phyloP scores from a whole-genome alignment of 2,797 vertebrate genomes.

The Gastrophryne carolinensis region DNA sequence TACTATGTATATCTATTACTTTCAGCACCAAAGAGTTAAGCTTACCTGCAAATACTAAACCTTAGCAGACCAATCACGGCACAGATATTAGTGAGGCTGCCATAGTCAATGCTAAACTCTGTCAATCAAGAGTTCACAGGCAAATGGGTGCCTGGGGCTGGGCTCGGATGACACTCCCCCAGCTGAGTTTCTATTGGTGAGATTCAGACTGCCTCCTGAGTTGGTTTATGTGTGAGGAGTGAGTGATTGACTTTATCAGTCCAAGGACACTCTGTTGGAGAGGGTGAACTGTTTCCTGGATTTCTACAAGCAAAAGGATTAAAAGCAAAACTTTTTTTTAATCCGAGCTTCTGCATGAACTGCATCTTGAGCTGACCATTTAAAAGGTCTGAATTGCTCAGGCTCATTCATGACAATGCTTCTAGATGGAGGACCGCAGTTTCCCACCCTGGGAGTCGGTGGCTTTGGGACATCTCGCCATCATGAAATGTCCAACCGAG shows the following conservation, averaged over 20 bases:
- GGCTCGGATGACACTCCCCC: constrained; percentile 78
- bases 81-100: constrained; percentile 75
- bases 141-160: constrained; percentile 77
- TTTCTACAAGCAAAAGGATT: constrained; percentile 60
- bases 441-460: constrained; percentile 92
- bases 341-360: constrained; percentile 34
- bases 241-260: constrained; percentile 96
- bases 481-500: constrained; percentile 88
- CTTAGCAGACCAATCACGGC: constrained; percentile 78
- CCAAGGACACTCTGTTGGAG: constrained; percentile 91
- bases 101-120: constrained; percentile 80
- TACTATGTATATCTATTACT: neutral
- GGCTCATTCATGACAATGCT: constrained; percentile 87
- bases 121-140: constrained; percentile 77
- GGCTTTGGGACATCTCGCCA: constrained; percentile 87
- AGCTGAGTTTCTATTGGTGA: constrained; percentile 79
- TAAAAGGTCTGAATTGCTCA: constrained; percentile 44
- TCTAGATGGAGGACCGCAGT: constrained; percentile 95
- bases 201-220: constrained; percentile 82
- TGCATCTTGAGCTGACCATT: constrained; percentile 40
- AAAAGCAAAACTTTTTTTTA: constrained; percentile 42
- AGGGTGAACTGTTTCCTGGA: constrained; percentile 68
- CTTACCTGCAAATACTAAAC: constrained; percentile 82
- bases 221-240: constrained; percentile 93
- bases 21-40: constrained; percentile 55